phyloP scores from a whole-genome alignment of 2,113 vertebrate genomes.

The Ornithorhynchus anatinus region DNA sequence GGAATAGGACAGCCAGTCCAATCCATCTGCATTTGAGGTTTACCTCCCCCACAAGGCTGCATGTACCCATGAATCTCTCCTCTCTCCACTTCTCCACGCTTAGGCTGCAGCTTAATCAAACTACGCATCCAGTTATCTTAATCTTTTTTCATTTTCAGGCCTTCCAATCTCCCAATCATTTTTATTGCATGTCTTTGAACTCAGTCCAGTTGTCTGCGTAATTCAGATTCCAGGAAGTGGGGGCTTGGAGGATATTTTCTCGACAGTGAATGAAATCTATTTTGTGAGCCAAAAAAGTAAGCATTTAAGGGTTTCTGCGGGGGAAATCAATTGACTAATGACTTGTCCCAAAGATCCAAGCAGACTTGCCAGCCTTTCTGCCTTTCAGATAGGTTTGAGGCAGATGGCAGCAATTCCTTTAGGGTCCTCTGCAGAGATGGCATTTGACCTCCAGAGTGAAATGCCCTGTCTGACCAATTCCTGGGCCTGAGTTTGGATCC shows the following conservation, averaged over 20 bases:
- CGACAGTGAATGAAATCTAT: constrained; percentile 8
- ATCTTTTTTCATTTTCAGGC: not conserved
- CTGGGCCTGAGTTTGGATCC: too few species aligned
- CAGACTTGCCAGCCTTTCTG: not conserved
- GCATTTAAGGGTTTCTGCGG: not conserved
- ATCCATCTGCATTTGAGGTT: not conserved
- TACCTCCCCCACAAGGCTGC: too few species aligned
- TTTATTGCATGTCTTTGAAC: constrained; percentile 25
- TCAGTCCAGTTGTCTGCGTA: constrained; percentile 24
- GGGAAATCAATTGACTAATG: constrained; percentile 22
- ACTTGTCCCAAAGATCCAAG: not conserved
- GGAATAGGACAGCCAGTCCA: not conserved
- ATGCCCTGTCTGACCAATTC: not conserved
- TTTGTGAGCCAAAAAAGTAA: not conserved
- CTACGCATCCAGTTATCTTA: not conserved
- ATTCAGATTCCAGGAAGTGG: constrained; percentile 23
- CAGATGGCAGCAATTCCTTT: not conserved
- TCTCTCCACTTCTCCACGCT: too few species aligned
- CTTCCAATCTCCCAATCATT: constrained; percentile 13
- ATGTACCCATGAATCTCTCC: too few species aligned
- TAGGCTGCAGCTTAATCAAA: not conserved
- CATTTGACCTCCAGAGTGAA: not conserved
- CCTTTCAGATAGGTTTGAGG: not conserved
- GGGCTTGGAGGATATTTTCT: not conserved
- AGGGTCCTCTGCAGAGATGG: not conserved